Evolutionary conservation across 2,113 vertebrate genomes (phyloP), one percentile per base, ranked within the genome.

Genomic region (Thalassarche chlororhynchos): DNA sequence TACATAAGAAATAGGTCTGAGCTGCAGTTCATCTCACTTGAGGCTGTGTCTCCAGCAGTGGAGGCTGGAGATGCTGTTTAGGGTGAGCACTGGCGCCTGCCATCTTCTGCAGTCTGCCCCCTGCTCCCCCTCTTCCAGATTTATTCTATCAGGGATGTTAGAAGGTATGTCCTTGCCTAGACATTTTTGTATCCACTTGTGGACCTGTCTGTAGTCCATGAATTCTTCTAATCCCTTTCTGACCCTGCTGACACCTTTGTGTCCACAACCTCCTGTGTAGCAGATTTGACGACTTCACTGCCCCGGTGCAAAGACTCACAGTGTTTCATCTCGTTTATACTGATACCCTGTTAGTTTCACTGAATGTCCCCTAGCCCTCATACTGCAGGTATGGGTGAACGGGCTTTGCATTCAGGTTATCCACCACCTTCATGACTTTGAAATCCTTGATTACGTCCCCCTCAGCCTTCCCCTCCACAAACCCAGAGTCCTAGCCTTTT

Each of bases 181-280:
- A n/a, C 2, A 4, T 40, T 72, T 80, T 47, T 74, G 15, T 47
- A 52, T 69, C 24, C 3, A 1, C 26, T 72, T 0, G 1, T 44
- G n/a, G 49, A 32, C 66, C 19, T 81, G 38, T 29, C 31, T 89
- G 11, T 23, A n/a, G 34, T 28, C 36, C 18, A 21, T 61, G 36
- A 77, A 44, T 58, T 55, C 17, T 77, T 57, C 46, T 82, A 64
- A 72, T 68, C 21, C 36, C 14, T 71, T 24, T 74, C 64, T 81
- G 64, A 77, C 8, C 3, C 36, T 68, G 62, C 44, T 82, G 82
- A 82, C 14, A 44, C 2, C 34, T 66, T 64, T 42, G 12, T 5
- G 4, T 26, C 31, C 40, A 49, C 25, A 58, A 4, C 16, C 36
- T 92, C 44, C 55, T 31, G 26, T 72, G 36, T 10, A 40, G 29